A percentile compares a stretch with the other conserved stretches of the same genome.
phyloP scores from a whole-genome alignment of 2,888 invertebrate genomes.

The Cremastobaeus sp. region DNA sequence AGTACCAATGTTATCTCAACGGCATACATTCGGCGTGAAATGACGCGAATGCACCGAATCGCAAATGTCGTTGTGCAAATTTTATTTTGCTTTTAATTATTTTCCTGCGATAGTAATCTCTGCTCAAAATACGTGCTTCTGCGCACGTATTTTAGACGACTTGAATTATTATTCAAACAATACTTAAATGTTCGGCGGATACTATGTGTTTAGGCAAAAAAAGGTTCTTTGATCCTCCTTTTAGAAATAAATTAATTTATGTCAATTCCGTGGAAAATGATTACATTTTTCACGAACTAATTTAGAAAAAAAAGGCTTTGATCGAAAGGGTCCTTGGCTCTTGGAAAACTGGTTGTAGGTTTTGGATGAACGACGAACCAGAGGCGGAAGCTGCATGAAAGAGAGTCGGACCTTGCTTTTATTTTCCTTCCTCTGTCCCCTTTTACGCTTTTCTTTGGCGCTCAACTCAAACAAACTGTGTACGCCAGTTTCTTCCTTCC shows the following conservation, averaged over 20 bases:
- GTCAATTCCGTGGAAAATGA: background rate
- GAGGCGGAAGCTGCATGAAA: conserved; percentile 59
- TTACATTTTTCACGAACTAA: background rate
- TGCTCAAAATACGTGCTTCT: background rate
- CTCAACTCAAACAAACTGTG: conserved; percentile 47
- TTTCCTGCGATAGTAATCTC: conserved; percentile 17
- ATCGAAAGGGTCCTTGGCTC: conserved; percentile 62
- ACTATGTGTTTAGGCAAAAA: too few species aligned
- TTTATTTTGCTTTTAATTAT: conserved; percentile 38
- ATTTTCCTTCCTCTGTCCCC: conserved; percentile 45
- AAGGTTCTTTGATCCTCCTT: too few species aligned
- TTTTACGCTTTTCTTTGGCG: conserved; percentile 46
- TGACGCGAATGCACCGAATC: conserved; percentile 43
- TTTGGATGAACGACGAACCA: conserved; percentile 64
- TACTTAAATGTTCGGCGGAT: too few species aligned
- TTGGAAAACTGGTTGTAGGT: conserved; percentile 65
- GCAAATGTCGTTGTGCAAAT: conserved; percentile 35
- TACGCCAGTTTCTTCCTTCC: conserved; percentile 44
- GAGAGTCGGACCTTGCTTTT: conserved; percentile 48
- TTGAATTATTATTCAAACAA: too few species aligned
- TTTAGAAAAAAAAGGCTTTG: conserved; percentile 21
- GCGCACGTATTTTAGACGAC: too few species aligned
- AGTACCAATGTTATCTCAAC: conserved; percentile 55
- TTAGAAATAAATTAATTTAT: too few species aligned
- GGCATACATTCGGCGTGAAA: conserved; percentile 45